Conservation (phyloP, 2,888 invertebrate genomes). For the Drosophila atripex region DNA sequence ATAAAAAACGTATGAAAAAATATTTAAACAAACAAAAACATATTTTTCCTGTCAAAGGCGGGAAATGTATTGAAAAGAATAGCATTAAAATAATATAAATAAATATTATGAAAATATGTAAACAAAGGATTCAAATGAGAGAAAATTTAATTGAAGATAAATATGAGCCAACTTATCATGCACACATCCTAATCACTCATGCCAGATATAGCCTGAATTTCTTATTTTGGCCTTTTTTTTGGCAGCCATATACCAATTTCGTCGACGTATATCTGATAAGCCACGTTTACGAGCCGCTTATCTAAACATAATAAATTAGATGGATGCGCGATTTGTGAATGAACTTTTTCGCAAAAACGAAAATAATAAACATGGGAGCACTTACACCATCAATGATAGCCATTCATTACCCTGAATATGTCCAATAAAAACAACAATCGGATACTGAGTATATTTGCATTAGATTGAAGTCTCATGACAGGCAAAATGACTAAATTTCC, state of each 20-base stretch:
- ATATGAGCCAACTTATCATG: neutral
- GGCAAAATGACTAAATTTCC: conserved; percentile 5
- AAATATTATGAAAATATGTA: neutral
- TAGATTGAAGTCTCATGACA: conserved; percentile 1
- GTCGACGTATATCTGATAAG: conserved; percentile 25
- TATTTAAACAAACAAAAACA: neutral
- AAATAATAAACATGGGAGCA: conserved; percentile 11
- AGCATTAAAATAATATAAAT: neutral
- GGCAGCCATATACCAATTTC: conserved; percentile 2
- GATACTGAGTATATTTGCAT: conserved; percentile 15
- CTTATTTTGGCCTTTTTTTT: neutral
- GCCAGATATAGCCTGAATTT: conserved; percentile 10
- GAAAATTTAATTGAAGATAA: neutral
- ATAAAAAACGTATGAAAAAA: neutral
- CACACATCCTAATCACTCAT: neutral
- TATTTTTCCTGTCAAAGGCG: neutral
- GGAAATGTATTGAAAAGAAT: neutral
- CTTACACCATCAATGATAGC: conserved; percentile 7
- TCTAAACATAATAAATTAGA: conserved; percentile 28
- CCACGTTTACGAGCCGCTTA: conserved; percentile 12
- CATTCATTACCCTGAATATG: conserved; percentile 15
- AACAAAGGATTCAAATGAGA: neutral
- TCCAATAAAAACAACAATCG: conserved; percentile 15
- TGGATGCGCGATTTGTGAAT: conserved; percentile 23
- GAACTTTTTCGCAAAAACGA: conserved; percentile 8